Conservation (phyloP, 1,140 invertebrate genomes). For the Bombus affinis region DNA sequence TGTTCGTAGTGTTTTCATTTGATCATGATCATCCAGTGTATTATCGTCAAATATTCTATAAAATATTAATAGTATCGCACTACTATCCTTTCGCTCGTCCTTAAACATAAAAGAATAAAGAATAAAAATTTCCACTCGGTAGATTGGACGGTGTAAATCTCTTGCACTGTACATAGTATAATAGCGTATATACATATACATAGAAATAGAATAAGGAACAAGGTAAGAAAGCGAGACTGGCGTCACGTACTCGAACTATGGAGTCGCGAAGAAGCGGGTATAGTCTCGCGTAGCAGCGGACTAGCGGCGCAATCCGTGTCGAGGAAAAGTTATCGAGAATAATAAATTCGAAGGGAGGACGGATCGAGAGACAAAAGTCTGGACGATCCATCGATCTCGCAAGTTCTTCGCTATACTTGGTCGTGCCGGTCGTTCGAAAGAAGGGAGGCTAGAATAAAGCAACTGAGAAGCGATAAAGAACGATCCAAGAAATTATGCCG, state of each 20-base stretch:
- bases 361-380: conserved; percentile 73
- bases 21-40: too few relatives aligned
- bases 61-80: too few relatives aligned
- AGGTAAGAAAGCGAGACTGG: conserved; percentile 27
- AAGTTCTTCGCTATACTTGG: not conserved
- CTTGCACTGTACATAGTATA: too few relatives aligned
- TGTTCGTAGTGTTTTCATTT: too few relatives aligned
- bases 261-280: too few relatives aligned
- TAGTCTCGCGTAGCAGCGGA: not conserved
- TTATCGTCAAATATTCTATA: too few relatives aligned
- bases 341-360: conserved; percentile 73
- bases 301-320: conserved; percentile 30
- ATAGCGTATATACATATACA: too few relatives aligned
- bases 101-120: too few relatives aligned
- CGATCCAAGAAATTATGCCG: conserved; percentile 71
- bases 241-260: conserved; percentile 43
- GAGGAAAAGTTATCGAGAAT: conserved; percentile 73
- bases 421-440: not conserved
- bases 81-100: too few relatives aligned
- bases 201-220: conserved; percentile 28
- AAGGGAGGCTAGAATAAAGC: not conserved
- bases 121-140: too few relatives aligned
- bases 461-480: conserved; percentile 50
- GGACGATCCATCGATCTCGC: conserved; percentile 65
- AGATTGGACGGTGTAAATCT: too few relatives aligned